Conservation (phyloP, 2,888 invertebrate species). For the Conchocele bisecta region DNA sequence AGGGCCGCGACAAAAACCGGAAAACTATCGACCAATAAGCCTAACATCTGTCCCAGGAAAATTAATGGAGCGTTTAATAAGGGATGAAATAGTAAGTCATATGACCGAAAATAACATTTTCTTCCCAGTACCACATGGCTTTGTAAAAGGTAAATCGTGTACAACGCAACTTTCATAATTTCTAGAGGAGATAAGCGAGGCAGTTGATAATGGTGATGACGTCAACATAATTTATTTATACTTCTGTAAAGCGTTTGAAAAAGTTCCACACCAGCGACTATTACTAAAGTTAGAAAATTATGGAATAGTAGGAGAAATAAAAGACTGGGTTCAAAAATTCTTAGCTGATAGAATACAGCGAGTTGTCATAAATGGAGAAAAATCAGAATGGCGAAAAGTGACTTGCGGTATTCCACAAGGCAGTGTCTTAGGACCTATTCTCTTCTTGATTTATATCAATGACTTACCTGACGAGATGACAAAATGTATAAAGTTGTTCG, state of each 20-base stretch:
- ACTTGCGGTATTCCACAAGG: constrained; percentile 19
- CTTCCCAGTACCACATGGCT: constrained; percentile 14
- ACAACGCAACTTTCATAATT: constrained; percentile 6
- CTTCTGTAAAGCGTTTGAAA: constrained; percentile 30
- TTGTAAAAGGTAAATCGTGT: constrained; percentile 13
- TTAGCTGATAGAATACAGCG: constrained; percentile 14
- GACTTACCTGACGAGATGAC: constrained; percentile 14
- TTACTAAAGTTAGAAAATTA: constrained; percentile 10
- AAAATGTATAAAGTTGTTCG: too few relatives aligned
- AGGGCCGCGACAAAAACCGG: not conserved
- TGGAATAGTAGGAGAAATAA: constrained; percentile 10
- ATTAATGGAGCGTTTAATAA: constrained; percentile 18
- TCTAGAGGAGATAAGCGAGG: constrained; percentile 19
- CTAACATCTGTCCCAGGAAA: constrained; percentile 22
- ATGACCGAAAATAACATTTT: constrained; percentile 8
- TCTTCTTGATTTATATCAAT: constrained; percentile 18
- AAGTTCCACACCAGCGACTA: constrained; percentile 22
- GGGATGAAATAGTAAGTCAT: constrained; percentile 5
- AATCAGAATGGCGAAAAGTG: constrained; percentile 1
- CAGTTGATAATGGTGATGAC: constrained; percentile 13
- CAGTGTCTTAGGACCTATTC: constrained; percentile 13
- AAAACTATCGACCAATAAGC: constrained; percentile 27
- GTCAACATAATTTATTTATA: constrained; percentile 32
- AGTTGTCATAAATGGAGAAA: constrained; percentile 7
- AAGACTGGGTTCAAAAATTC: constrained; percentile 20